phyloP scores from a whole-genome alignment of 2,888 invertebrate genomes.

The Acleris holmiana region DNA sequence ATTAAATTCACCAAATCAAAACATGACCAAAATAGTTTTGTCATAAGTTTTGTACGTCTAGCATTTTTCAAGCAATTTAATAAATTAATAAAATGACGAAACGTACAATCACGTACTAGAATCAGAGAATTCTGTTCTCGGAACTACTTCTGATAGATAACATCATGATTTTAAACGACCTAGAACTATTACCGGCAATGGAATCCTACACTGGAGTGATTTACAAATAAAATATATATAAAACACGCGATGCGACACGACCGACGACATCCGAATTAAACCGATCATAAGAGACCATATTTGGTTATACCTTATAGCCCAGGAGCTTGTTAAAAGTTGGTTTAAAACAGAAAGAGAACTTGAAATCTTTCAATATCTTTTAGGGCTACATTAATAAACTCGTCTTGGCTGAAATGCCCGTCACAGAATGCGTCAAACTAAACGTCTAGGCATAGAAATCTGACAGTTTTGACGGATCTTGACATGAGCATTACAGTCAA shows the following conservation, averaged over 20 bases:
- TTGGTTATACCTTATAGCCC: too few relatives aligned
- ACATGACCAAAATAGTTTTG: constrained; percentile 6
- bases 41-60: neutral
- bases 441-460: too few relatives aligned
- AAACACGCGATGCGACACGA: constrained; percentile 13
- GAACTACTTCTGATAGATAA: constrained; percentile 77
- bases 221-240: constrained; percentile 43
- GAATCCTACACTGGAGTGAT: constrained; percentile 47
- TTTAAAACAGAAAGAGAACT: too few relatives aligned
- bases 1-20: neutral
- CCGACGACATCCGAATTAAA: constrained; percentile 42
- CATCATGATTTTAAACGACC: constrained; percentile 71
- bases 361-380: too few relatives aligned
- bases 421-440: too few relatives aligned
- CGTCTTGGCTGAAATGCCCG: too few relatives aligned
- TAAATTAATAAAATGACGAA: constrained; percentile 54
- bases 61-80: constrained; percentile 61
- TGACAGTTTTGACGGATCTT: too few relatives aligned
- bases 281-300: constrained; percentile 29
- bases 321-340: too few relatives aligned
- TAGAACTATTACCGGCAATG: constrained; percentile 58
- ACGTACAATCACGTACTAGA: constrained; percentile 60
- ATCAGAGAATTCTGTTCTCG: constrained; percentile 65
- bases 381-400: too few relatives aligned
- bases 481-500: too few relatives aligned